Base-by-base conservation (phyloP, 2,888 invertebrate genomes). In the Beris chalybata region DNA sequence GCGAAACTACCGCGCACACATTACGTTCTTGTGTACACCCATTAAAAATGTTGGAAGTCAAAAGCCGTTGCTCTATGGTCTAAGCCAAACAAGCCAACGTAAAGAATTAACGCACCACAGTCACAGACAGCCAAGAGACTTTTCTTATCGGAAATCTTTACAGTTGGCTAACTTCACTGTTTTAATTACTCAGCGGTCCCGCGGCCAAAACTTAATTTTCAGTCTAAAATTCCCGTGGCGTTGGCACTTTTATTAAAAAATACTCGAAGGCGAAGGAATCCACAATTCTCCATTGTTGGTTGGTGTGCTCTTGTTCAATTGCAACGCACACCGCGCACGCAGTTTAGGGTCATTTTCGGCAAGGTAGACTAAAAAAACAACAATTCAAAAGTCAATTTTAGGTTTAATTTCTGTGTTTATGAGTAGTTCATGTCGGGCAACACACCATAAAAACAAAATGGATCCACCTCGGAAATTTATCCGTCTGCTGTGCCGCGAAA, bases 111-210 rank as follows among this genome's bases (percentile, higher is more conserved):
- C 52, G 50, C 50, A 70, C 67, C 67, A 70, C 70, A 72, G 69
- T 67, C 70, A 67, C 67, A 69, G 72, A 70, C 72, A 70, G 69
- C 66, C 69, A 66, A 69, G 71, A 69, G 64, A 68, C 65, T 67
- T 69, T 61, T 74, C 77, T 79, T 79, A 79, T 79, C 79, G 78
- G 5, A 74, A 74, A 79, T 79, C 79, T 79, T 79, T 75, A 77
- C 78, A 79, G 78, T 78, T 79, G 78, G 79, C 76, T 79, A 79
- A 76, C 73, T 77, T 75, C 79, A 77, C 78, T 75, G 76, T 77
- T 76, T 78, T 76, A 74, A 74, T 74, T 74, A 73, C 66, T 64
- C 45, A 45, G 54, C 64, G 64, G 54, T 64, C 31, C 44, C 44
- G 48, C 61, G 55, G 54, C 52, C 47, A 48, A 48, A 53, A 66